Base-by-base conservation (phyloP, 2,797 vertebrate genomes). In the Lates japonicus region DNA sequence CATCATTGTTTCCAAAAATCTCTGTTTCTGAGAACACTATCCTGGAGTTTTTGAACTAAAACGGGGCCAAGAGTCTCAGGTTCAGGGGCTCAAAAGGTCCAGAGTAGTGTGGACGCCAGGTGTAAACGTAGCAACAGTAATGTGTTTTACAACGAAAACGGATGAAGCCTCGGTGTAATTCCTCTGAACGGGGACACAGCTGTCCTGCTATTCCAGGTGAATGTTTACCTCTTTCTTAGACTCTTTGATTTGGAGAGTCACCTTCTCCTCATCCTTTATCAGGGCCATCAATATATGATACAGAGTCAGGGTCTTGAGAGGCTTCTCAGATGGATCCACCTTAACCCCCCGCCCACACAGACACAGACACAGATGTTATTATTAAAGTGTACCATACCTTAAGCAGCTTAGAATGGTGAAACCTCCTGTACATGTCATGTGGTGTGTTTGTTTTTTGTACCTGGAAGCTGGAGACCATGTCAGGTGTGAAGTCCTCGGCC, bases 391-490 rank as follows among this genome's bases (percentile, higher is more conserved):
- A 19, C 31, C 33, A 46, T 54, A 3, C 14, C 42, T 22, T 25
- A 13, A 4, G n/a, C 16, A 14, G 49, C 51, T 35, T 7, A 6
- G n/a, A 41, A 16, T 31, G 25, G 16, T 58, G 49, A 62, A 65
- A 37, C 8, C 5, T 12, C 3, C 25, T 41, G 20, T 42, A 11
- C 20, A 37, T 2, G 2, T 42, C 17, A 12, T 8, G n/a, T 9
- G n/a, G 19, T 41, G 42, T 17, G 39, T 22, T 20, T 57, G 29
- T 51, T 9, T 12, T 62, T 31, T 9, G 22, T 44, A 93, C 93
- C 89, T 90, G 87, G 70, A 90, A 92, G 58, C 20, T 51, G 44
- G 72, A 66, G 9, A 88, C 87, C 87, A 85, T 61, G 58, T 88
- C 55, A 0, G 16, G 9, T 0, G 35, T 67, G 59, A 92, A 86